Conservation (phyloP, 2,113 vertebrate species). For the Phalacrocorax carbo region DNA sequence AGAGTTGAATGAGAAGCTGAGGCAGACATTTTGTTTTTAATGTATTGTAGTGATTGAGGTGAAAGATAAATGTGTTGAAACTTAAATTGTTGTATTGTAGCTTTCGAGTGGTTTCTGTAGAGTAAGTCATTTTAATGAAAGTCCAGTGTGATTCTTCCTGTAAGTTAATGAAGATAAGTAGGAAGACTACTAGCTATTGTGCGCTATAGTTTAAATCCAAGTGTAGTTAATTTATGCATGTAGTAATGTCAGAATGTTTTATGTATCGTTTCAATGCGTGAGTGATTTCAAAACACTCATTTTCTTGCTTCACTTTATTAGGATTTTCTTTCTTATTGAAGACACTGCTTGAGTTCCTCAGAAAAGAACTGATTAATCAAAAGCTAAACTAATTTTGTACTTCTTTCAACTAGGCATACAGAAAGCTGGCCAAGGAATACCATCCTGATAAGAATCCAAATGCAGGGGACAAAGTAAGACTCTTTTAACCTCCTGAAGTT, state of each 20-base stretch:
- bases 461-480: constrained; percentile 94
- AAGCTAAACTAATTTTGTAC: neutral
- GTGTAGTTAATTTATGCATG: neutral
- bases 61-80: neutral
- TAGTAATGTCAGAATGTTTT: neutral
- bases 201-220: neutral
- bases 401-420: constrained; percentile 85
- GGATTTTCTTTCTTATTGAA: neutral
- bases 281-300: neutral
- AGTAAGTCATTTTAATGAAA: neutral
- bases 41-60: neutral
- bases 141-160: neutral
- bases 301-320: neutral
- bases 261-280: neutral
- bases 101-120: neutral
- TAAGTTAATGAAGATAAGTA: neutral
- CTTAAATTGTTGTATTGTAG: neutral
- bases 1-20: neutral
- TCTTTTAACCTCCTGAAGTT: neutral
- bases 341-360: neutral
- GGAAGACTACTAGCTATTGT: neutral
- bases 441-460: constrained; percentile 99
- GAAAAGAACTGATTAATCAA: neutral
- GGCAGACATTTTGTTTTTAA: constrained; percentile 54
- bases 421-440: constrained; percentile 97